Evolutionary conservation across 2,888 invertebrate genomes (phyloP), one percentile per base, ranked within the genome.

Genomic region (Folsomia manolachei): DNA sequence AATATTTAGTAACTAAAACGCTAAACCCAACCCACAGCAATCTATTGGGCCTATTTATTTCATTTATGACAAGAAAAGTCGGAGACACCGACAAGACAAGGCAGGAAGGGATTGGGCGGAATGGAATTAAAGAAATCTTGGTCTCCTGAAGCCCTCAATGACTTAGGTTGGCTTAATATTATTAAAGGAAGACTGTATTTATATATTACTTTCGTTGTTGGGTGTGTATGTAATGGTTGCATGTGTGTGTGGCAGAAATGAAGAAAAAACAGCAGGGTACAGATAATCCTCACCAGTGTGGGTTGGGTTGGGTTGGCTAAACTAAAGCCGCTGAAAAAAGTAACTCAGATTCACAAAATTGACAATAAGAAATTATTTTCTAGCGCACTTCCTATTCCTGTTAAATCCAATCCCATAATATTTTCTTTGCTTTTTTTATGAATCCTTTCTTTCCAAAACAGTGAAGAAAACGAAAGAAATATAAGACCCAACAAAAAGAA

Each of bases 361-460:
- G 64, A 64, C 64, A 64, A 64, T 64, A 64, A 64, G 66, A 66
- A 66, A 66, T 66, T 66, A 66, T 66, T 66, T 51, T 52, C 21
- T 52, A 26, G 7, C 39, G 14, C 66, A 66, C 66, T 66, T 66
- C 52, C 66, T 66, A 39, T 52, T 66, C 21, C 27, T 66, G 18
- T 66, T 52, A 66, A 66, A 66, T 66, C 66, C 66, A 66, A 66
- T 66, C 52, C 66, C 52, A 51, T 66, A 66, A 66, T 66, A 66
- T 66, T 66, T 66, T 66, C 66, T 66, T 66, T 66, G 23, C 52
- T 52, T 66, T n/a, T n/a, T n/a, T 66, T 66, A 39, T 66, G 26
- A 25, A 9, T 2, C n/a, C 27, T 11, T 4, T 14, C n/a, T 14
- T 23, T 4, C 27, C 26, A 26, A 14, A 66, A 51, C 39, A 66